Base-by-base conservation (phyloP, 2,888 invertebrate species). In the Odontothrips loti region DNA sequence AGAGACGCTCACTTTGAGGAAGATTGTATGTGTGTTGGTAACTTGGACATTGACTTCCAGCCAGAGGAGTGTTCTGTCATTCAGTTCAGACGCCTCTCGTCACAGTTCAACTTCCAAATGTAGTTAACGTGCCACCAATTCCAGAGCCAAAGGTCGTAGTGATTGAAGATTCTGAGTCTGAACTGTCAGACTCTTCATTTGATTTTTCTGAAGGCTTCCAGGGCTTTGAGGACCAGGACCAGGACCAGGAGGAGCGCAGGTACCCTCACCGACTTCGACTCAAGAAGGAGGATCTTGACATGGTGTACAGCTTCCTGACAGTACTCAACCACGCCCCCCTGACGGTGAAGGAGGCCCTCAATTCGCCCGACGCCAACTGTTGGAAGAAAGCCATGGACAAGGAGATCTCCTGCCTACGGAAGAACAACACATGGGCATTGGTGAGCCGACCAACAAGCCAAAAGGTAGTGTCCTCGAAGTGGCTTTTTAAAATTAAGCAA, bases 1-100 rank as follows among this genome's bases (percentile, higher is more conserved):
- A 83, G 84, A 81, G 84, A 86, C 81, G 84, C 84, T 11, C 4
- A 0, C 0, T 68, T 68, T 0, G 68, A 68, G 23, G 23, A 68
- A 23, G 68, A 68, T 10, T 1, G 9, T 1, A 23, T 9, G 6
- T 0, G 9, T 23, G 23, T 1, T 1, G 6, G 11, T n/a, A 8
- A 20, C 0, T 23, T 23, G 4, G 68, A 4, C 1, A 68, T 68
- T 23, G 11, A 11, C 23, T 68, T 68, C n/a, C n/a, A n/a, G n/a
- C n/a, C n/a, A n/a, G n/a, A n/a, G 6, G 23, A n/a, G n/a, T n/a
- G n/a, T n/a, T 63, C 9, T 23, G 23, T 8, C 11, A 10, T n/a
- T 0, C 11, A 4, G 3, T 6, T 6, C 23, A 68, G n/a, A 10
- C 1, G 3, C 10, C 51, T 3, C 3, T 3, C 10, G 3, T 51